Evolutionary conservation across 2,797 vertebrate genomes (phyloP), one percentile per base, ranked within the genome.

Genomic region (Hemitrygon akajei): DNA sequence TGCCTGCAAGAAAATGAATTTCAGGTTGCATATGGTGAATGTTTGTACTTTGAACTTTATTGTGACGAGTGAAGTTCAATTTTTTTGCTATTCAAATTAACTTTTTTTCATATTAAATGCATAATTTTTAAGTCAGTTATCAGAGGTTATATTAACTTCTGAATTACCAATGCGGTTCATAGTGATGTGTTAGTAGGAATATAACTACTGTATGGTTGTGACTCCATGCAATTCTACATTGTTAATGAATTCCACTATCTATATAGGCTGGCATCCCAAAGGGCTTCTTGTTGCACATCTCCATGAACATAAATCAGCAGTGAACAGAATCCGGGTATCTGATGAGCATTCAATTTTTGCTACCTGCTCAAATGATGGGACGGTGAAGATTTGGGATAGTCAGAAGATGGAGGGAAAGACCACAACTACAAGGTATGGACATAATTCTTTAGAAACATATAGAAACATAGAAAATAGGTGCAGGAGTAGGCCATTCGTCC

Each of bases 371-470:
- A 99, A 99, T 22, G 99, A 99, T 94, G 98, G 99, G 93, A 98
- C 98, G 0, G 98, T 99, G 71, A 99, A 99, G 95, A 98, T 99
- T 87, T 99, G 99, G 99, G 98, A 99, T 95, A 99, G 98, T 94
- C 98, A 99, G 94, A 99, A 99, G 97, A 99, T 99, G 98, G 99
- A 99, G 96, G 99, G 99, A 76, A 99, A 99, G 96, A 99, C 98
- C 80, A 99, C 98, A 9, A 99, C 99, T 86, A 99, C 98, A 94
- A 98, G 98, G 98, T 99, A 96, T 40, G 34, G n/a, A 66, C 84
- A 30, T 6, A 69, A 20, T 47, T 40, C 14, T 69, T 60, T 56
- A n/a, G n/a, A n/a, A n/a, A n/a, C n/a, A n/a, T n/a, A n/a, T 56
- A n/a, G n/a, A n/a, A n/a, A n/a, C n/a, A n/a, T n/a, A n/a, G n/a